Percentiles rank a stretch among this genome's conserved stretches.
These are phyloP conservation scores for Anthonomus grandis DNA, from an alignment of 1,140 invertebrate genomes.

Conservation along the genomic window DNA sequence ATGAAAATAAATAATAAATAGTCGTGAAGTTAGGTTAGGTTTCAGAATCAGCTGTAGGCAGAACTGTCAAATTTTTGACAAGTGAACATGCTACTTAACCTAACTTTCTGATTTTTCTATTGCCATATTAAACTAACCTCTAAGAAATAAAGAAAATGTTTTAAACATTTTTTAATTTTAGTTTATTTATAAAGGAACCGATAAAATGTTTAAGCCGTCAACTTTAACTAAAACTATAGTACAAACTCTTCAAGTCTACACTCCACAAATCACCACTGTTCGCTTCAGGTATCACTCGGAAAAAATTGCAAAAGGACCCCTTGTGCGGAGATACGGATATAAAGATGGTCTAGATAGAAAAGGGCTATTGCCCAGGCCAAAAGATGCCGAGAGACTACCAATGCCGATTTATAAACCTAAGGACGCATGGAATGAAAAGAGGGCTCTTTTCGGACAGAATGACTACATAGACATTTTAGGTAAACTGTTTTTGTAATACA, in stretches of 20 bases:
- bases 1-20: too few species aligned
- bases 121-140: too few species aligned
- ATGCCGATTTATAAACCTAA: conserved; percentile 70
- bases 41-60: too few species aligned
- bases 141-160: too few species aligned
- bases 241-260: conserved; percentile 33
- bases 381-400: conserved; percentile 52
- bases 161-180: too few species aligned
- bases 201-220: too few species aligned
- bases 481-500: conserved; percentile 41
- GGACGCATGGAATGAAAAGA: conserved; percentile 70
- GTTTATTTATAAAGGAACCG: too few species aligned
- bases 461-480: conserved; percentile 96
- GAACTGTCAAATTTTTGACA: too few species aligned
- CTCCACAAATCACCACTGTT: conserved; percentile 50
- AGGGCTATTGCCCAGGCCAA: conserved; percentile 66
- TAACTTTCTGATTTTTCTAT: too few species aligned
- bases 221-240: too few species aligned
- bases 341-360: conserved; percentile 61
- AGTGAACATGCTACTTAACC: too few species aligned
- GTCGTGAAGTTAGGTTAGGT: too few species aligned
- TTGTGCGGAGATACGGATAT: conserved; percentile 67
- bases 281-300: conserved; percentile 67
- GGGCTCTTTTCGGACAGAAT: conserved; percentile 89
- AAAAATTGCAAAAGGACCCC: conserved; percentile 57